These are phyloP conservation scores for Propithecus perrieri DNA, from an alignment of 2,797 vertebrate genomes.

Conservation along the genomic window DNA sequence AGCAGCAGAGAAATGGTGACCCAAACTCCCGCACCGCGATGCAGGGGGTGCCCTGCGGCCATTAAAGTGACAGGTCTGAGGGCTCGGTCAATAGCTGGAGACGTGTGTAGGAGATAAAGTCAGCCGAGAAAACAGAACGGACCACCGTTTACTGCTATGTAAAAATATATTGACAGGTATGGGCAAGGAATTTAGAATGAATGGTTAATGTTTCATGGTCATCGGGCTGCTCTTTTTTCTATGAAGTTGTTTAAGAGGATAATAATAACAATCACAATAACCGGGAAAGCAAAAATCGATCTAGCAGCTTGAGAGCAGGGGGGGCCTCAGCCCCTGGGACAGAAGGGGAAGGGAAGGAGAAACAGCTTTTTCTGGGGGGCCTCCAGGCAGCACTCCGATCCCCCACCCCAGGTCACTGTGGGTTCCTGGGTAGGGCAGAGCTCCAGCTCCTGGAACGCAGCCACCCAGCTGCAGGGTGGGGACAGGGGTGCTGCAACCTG, in stretches of 20 bases:
- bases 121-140: not conserved
- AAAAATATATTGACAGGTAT: slow-evolving; percentile 70
- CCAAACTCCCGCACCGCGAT: not conserved
- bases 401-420: not conserved
- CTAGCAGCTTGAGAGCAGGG: not conserved
- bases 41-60: slow-evolving; percentile 1
- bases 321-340: not conserved
- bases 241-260: slow-evolving; percentile 74
- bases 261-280: slow-evolving; percentile 70
- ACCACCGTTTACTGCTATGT: slow-evolving; percentile 62
- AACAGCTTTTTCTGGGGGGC: not conserved
- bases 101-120: slow-evolving; percentile 57
- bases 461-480: not conserved
- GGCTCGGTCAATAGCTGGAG: slow-evolving; percentile 59
- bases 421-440: not conserved
- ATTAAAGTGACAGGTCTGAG: slow-evolving; percentile 64
- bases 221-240: not conserved
- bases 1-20: slow-evolving; percentile 25
- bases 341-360: not conserved
- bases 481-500: not conserved
- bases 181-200: slow-evolving; percentile 39
- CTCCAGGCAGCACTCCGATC: not conserved
- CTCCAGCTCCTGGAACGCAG: not conserved
- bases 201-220: slow-evolving; percentile 23
- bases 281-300: slow-evolving; percentile 65